Evolutionary conservation across 2,888 invertebrate genomes (phyloP).

Genomic region (Podotricha telesiphe): DNA sequence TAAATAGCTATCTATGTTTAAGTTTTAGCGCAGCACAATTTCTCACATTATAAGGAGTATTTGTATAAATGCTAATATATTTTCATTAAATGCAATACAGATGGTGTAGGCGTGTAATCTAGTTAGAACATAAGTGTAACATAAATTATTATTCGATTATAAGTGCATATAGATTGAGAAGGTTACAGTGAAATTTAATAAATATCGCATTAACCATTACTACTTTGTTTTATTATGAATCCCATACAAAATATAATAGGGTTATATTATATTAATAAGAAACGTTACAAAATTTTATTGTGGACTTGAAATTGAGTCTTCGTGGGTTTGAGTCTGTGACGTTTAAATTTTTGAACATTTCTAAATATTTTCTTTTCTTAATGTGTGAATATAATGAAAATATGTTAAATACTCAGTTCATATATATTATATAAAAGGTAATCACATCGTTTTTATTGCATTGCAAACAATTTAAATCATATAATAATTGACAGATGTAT

Average conservation of each 20-base stretch:
- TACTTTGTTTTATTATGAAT: constrained; percentile 46
- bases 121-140: constrained; percentile 75
- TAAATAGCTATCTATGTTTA: constrained; percentile 43
- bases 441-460: background rate
- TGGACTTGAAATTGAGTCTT: no score
- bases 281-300: no score
- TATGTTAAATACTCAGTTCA: no score
- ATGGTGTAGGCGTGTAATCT: constrained; percentile 66
- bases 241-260: background rate
- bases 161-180: constrained; percentile 80
- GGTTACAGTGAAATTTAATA: constrained; percentile 82
- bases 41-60: constrained; percentile 42
- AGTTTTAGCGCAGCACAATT: constrained; percentile 58
- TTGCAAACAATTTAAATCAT: background rate
- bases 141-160: constrained; percentile 79
- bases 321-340: no score
- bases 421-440: no score
- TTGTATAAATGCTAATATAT: constrained; percentile 60
- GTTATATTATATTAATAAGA: no score
- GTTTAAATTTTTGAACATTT: no score
- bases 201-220: constrained; percentile 81
- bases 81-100: constrained; percentile 78
- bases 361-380: no score
- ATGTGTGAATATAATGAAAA: no score
- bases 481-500: background rate